Evolutionary conservation across 2,888 invertebrate species (phyloP).

Genomic region (Liposcelis brunnea): DNA sequence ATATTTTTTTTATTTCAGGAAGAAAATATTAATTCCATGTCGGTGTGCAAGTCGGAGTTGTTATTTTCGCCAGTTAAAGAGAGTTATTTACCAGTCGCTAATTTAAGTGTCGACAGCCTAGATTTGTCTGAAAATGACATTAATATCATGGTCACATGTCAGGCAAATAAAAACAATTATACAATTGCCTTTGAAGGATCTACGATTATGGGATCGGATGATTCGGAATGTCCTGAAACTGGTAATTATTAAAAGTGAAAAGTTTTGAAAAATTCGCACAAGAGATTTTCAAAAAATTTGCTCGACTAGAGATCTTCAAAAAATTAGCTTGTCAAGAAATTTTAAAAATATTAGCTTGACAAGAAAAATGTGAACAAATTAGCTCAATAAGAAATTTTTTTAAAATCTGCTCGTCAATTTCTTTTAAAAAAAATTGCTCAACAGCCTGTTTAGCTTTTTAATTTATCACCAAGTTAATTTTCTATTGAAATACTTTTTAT

Average conservation of each 20-base stretch:
- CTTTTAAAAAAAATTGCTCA: neutral
- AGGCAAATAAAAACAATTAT: slow-evolving; percentile 79
- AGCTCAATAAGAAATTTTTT: too few relatives aligned
- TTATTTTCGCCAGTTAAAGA: slow-evolving; percentile 83
- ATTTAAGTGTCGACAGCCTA: slow-evolving; percentile 79
- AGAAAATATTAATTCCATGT: slow-evolving; percentile 58
- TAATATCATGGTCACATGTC: slow-evolving; percentile 78
- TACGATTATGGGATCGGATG: slow-evolving; percentile 67
- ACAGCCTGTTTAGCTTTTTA: too few relatives aligned
- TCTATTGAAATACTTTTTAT: too few relatives aligned
- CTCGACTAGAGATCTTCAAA: too few relatives aligned
- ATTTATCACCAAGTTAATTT: too few relatives aligned
- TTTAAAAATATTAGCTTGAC: too few relatives aligned
- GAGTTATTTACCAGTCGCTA: slow-evolving; percentile 44
- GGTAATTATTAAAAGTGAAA: slow-evolving; percentile 22
- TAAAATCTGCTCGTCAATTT: neutral
- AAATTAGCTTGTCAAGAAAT: too few relatives aligned
- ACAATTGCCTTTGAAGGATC: slow-evolving; percentile 89
- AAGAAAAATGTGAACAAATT: too few relatives aligned
- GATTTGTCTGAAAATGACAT: slow-evolving; percentile 72
- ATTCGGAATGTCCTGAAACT: slow-evolving; percentile 42
- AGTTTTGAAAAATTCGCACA: slow-evolving; percentile 28
- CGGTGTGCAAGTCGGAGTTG: slow-evolving; percentile 80
- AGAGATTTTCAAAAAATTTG: too few relatives aligned
- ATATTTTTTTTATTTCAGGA: slow-evolving; percentile 29